A percentile compares a stretch with the other conserved stretches of the same genome.
Conservation (phyloP, 1,140 invertebrate species). For the Diorhabda carinulata region DNA sequence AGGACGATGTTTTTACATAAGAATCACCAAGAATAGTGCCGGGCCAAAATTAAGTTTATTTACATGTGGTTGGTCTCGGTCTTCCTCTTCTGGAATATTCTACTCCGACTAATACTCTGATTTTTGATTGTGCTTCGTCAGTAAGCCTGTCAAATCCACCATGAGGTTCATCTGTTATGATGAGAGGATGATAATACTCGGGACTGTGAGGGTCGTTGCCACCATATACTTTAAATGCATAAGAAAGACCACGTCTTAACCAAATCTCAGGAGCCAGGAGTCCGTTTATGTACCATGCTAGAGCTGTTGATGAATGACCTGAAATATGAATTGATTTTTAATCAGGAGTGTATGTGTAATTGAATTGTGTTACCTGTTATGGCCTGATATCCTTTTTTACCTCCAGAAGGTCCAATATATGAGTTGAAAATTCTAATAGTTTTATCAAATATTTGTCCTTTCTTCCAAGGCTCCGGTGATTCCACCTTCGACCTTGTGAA, state of each 20-base stretch:
- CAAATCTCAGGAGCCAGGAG: constrained; percentile 81
- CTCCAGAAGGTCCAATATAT: constrained; percentile 76
- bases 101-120: constrained; percentile 80
- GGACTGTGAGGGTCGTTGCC: constrained; percentile 88
- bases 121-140: constrained; percentile 66
- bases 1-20: too few relatives aligned
- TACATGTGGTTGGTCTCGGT: constrained; percentile 70
- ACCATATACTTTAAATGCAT: constrained; percentile 77
- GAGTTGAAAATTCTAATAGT: constrained; percentile 72
- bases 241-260: constrained; percentile 78
- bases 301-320: constrained; percentile 57
- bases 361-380: constrained; percentile 56
- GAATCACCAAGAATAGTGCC: too few relatives aligned
- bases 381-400: constrained; percentile 70
- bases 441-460: constrained; percentile 71
- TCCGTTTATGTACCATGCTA: constrained; percentile 85
- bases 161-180: constrained; percentile 82
- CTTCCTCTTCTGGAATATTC: constrained; percentile 76
- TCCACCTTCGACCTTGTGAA: constrained; percentile 56
- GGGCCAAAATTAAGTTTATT: neutral
- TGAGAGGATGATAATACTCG: constrained; percentile 85
- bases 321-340: constrained; percentile 13
- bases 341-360: neutral
- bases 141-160: constrained; percentile 75
- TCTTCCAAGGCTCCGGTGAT: constrained; percentile 66